Percentiles rank a stretch among this genome's conserved stretches.
Evolutionary conservation across 2,888 invertebrate genomes (phyloP).

Genomic region (Eledone cirrhosa): DNA sequence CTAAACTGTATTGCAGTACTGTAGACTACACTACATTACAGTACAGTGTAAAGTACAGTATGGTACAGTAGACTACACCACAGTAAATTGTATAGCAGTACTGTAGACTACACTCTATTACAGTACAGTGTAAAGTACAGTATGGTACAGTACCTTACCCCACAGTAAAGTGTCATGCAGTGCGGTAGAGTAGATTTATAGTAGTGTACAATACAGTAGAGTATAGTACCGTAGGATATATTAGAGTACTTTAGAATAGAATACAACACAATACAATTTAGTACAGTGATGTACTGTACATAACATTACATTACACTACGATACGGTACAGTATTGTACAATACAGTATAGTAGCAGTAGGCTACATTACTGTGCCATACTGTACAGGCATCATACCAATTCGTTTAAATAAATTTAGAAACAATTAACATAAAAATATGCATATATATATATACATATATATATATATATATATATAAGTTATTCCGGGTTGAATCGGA

Average conservation of each 20-base stretch:
- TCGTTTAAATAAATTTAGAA: no score
- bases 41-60: slow-evolving; percentile 32
- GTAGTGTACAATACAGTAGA: neutral
- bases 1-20: slow-evolving; percentile 33
- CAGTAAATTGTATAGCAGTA: slow-evolving; percentile 33
- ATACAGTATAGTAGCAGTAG: slow-evolving; percentile 33
- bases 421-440: no score
- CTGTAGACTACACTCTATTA: slow-evolving; percentile 35
- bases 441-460: no score
- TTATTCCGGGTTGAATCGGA: no score
- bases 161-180: slow-evolving; percentile 29
- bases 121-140: slow-evolving; percentile 35
- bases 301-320: slow-evolving; percentile 31
- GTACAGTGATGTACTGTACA: slow-evolving; percentile 34
- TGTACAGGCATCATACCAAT: no score
- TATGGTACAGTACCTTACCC: slow-evolving; percentile 33
- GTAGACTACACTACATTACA: slow-evolving; percentile 34
- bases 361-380: slow-evolving; percentile 33
- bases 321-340: slow-evolving; percentile 30
- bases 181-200: no score
- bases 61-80: slow-evolving; percentile 29
- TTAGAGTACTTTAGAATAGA: slow-evolving; percentile 35
- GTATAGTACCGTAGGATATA: slow-evolving; percentile 14
- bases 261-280: slow-evolving; percentile 35
- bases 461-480: no score